These are phyloP conservation scores for Athene noctua DNA, from an alignment of 2,113 vertebrate genomes.

Conservation along the genomic window DNA sequence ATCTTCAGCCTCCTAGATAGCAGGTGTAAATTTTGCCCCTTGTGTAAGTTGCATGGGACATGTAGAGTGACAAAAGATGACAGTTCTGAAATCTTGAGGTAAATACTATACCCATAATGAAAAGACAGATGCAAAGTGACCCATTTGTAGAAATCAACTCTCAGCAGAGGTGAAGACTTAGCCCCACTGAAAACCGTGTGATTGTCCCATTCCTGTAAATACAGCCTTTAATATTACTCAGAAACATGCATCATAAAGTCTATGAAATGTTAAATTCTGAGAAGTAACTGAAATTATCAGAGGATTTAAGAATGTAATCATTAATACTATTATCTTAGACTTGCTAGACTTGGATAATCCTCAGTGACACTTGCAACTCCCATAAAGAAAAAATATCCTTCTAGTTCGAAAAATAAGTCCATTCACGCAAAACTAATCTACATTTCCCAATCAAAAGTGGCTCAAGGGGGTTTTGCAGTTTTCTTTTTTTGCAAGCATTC, in stretches of 20 bases:
- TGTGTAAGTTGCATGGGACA: neutral
- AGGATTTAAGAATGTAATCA: neutral
- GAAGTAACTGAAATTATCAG: neutral
- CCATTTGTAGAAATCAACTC: neutral
- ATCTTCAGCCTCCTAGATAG: neutral
- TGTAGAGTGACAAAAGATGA: neutral
- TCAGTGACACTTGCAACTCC: neutral
- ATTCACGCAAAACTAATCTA: slow-evolving; percentile 17
- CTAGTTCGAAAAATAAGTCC: neutral
- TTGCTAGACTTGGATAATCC: neutral
- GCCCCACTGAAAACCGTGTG: neutral
- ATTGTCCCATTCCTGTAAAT: neutral
- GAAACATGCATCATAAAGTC: neutral
- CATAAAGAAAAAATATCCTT: neutral
- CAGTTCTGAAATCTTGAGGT: neutral
- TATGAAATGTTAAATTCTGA: neutral
- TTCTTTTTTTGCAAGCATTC: neutral
- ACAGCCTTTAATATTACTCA: neutral
- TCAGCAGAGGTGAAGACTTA: neutral
- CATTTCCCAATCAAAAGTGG: slow-evolving; percentile 9
- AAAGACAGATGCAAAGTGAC: neutral
- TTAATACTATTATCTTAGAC: neutral
- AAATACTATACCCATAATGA: neutral
- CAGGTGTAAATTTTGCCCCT: neutral
- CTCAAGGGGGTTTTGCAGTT: neutral